Percentiles rank a stretch among this genome's conserved stretches.
phyloP scores from a whole-genome alignment of 2,113 vertebrate species.

The Calypte anna region DNA sequence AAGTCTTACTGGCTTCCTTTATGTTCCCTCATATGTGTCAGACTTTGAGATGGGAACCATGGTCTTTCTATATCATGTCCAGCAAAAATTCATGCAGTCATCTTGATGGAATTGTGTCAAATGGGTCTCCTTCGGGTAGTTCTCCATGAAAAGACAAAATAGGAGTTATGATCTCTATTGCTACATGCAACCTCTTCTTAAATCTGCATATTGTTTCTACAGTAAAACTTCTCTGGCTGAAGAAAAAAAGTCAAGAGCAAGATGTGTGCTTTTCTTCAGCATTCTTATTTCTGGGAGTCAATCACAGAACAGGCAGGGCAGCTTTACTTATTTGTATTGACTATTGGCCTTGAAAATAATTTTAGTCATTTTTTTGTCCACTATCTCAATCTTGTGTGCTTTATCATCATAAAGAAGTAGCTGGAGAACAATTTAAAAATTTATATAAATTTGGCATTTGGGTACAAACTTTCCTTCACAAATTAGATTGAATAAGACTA shows the following conservation, averaged over 20 bases:
- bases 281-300: neutral
- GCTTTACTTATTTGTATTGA: neutral
- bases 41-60: neutral
- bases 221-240: neutral
- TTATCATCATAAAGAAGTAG: neutral
- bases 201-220: neutral
- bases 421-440: neutral
- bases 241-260: neutral
- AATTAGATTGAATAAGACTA: neutral
- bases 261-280: neutral
- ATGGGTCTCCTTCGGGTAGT: neutral
- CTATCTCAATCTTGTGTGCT: neutral
- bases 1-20: neutral
- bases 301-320: neutral
- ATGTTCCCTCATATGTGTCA: neutral
- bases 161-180: neutral
- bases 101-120: neutral
- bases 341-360: neutral
- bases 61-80: neutral
- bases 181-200: neutral
- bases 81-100: neutral
- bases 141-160: neutral
- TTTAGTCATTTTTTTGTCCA: neutral
- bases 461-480: neutral
- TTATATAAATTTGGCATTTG: neutral